Base-by-base conservation (phyloP, 2,888 invertebrate species). In the Lydus trimaculatus region DNA sequence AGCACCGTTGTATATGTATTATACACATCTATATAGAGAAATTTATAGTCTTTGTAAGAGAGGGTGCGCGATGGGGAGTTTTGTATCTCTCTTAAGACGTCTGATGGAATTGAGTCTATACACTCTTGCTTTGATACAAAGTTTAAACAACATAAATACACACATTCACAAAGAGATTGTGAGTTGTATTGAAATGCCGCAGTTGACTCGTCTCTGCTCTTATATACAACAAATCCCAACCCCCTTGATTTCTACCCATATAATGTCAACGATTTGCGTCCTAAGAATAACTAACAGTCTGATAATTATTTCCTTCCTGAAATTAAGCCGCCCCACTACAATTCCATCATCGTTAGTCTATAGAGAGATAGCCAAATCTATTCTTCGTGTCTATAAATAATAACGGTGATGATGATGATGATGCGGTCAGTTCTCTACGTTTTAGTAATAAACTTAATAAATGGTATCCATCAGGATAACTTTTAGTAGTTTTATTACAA, bases 101-200 rank as follows among this genome's bases (percentile, higher is more conserved):
- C 78, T 79, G 78, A 79, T 75, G 77, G 78, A 78, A 79, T 79
- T 78, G 76, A 78, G 76, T 74, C 71, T 75, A 71, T 68, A 61
- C 71, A 72, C 74, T 52, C 52, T 65, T 67, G 74, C 79, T 79
- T 79, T 79, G 79, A 79, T 73, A 75, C 73, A 77, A 73, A 77
- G 73, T 76, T 78, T 78, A 78, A 79, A 78, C 79, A 79, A 79
- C 77, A 75, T 79, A 79, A 78, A 79, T 79, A 78, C 78, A 77
- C 75, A 78, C 77, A 72, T 75, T 73, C 69, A 79, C 77, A 78
- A 77, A 78, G 78, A 77, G 76, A 76, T 76, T 76, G 72, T 75
- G 70, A 69, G 69, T 65, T 48, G 20, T 65, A 69, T 68, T 68
- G 69, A 72, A 71, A 71, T 62, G 67, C 58, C 70, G 62, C 61